Conservation (phyloP, 1,140 invertebrate genomes). For the Gryllus bimaculatus region DNA sequence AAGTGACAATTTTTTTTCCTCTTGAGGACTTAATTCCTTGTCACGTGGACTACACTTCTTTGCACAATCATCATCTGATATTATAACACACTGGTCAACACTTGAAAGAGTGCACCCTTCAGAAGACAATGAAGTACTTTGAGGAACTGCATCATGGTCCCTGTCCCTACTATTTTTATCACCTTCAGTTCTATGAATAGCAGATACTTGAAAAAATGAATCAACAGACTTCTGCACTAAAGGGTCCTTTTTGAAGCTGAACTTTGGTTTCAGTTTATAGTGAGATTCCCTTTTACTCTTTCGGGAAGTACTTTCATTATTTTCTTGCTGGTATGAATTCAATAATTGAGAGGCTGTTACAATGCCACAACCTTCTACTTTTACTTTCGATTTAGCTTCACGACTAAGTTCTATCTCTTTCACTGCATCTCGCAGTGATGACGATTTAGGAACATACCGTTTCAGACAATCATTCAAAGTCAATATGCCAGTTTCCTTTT, state of each 20-base stretch:
- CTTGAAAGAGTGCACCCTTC: too few species aligned
- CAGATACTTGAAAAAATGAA: background rate
- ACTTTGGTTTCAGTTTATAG: background rate
- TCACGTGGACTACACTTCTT: too few species aligned
- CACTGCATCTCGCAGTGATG: slow-evolving; percentile 15
- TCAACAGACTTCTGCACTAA: slow-evolving; percentile 4
- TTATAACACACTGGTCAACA: too few species aligned
- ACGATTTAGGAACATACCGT: background rate
- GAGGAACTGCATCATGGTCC: too few species aligned
- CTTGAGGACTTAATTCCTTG: too few species aligned
- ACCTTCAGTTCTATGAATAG: background rate
- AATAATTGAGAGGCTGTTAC: slow-evolving; percentile 14
- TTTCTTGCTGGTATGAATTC: background rate
- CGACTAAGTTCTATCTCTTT: background rate
- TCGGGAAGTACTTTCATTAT: background rate
- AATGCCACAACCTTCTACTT: background rate
- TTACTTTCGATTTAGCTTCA: background rate
- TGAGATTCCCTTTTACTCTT: background rate
- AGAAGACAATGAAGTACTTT: too few species aligned
- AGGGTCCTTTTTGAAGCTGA: slow-evolving; percentile 14
- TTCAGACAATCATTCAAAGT: slow-evolving; percentile 9
- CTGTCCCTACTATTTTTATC: background rate
- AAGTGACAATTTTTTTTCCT: too few species aligned
- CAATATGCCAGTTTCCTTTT: slow-evolving; percentile 11
- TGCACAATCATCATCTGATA: background rate